Evolutionary conservation across 2,113 vertebrate species (phyloP), one percentile per base, ranked within the genome.

Genomic region (Vidua chalybeata): DNA sequence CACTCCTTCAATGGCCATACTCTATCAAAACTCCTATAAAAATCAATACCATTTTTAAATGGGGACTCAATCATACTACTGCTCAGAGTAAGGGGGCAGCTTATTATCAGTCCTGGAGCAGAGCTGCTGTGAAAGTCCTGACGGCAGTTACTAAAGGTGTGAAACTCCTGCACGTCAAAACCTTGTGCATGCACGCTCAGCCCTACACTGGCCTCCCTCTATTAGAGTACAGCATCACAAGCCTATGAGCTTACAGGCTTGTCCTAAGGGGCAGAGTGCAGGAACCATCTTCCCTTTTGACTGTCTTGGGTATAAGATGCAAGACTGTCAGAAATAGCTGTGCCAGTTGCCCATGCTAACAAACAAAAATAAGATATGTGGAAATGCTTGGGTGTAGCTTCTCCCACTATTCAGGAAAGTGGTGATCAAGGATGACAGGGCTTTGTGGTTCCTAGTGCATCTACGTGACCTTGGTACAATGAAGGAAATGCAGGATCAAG

Each of bases 1-100:
- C 87, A 86, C 78, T 58, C 39, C 79, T 91, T 90, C 72, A 90
- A 89, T 52, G 76, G 76, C 75, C 55, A 62, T 76, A 48, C 41
- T 85, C 74, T 85, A 76, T 95, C 84, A 94, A 94, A 93, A 17
- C 33, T 85, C 67, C 72, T n/a, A 76, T 77, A 67, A 82, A 95
- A 97, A 95, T 95, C 94, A 96, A 91, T 94, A 91, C 13, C 0
- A 2, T 51, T 95, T 96, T 94, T 15, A 74, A 85, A 89, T 45
- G 63, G 79, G 30, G 75, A 83, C 55, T 96, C 91, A 85, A 80
- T 86, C 91, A 67, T 37, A 37, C 62, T 49, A 26, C 10, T 58
- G 74, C 54, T 84, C 84, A 79, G 87, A 82, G 71, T 54, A 56
- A 73, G 48, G 35, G 59, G 37, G 15, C 49, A 91, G 78, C 90